Evolutionary conservation across 2,113 vertebrate genomes (phyloP).

Genomic region (Proterorhinus semilunaris): DNA sequence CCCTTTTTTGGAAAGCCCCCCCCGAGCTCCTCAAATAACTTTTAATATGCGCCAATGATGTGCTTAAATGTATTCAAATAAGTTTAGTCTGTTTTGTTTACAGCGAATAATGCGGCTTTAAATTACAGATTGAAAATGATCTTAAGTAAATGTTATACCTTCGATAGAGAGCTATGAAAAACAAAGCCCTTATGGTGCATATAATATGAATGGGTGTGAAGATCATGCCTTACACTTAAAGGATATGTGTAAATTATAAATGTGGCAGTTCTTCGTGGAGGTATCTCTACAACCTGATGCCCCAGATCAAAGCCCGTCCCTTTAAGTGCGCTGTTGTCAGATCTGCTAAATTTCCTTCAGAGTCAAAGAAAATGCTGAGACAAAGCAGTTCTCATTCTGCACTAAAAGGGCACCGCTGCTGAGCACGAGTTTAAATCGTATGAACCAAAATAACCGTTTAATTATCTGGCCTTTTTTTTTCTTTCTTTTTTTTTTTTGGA

Average conservation of each 20-base stretch:
- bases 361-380: constrained; percentile 56
- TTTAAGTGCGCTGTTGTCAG: constrained; percentile 51
- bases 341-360: constrained; percentile 53
- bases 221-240: too few relatives aligned
- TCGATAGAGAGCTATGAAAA: too few relatives aligned
- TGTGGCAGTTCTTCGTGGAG: too few relatives aligned
- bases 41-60: constrained; percentile 6
- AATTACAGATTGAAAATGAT: too few relatives aligned
- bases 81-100: too few relatives aligned
- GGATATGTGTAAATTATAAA: too few relatives aligned
- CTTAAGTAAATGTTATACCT: too few relatives aligned
- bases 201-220: too few relatives aligned
- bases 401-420: constrained; percentile 51
- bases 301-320: constrained; percentile 62
- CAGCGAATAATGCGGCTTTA: too few relatives aligned
- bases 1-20: neutral
- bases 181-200: too few relatives aligned
- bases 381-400: constrained; percentile 55
- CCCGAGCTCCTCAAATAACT: neutral
- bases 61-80: too few relatives aligned
- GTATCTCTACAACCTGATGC: too few relatives aligned
- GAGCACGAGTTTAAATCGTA: constrained; percentile 69
- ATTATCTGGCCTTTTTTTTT: constrained; percentile 56
- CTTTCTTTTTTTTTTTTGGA: constrained; percentile 54
- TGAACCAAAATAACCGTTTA: constrained; percentile 70